Base-by-base conservation (phyloP, 2,113 vertebrate species). In the Taxidea taxus region DNA sequence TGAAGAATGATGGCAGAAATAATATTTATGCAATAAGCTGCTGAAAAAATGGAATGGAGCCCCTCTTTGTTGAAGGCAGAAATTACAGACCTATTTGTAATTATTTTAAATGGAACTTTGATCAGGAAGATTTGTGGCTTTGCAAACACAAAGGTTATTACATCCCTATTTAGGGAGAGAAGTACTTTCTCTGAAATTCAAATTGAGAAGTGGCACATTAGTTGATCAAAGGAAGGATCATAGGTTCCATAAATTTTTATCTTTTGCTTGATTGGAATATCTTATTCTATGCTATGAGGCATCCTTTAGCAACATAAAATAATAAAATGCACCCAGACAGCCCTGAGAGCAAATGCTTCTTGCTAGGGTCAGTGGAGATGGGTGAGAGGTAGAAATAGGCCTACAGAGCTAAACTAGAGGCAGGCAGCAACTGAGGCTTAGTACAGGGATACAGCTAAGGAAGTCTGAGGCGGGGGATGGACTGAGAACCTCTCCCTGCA, bases 11-110 rank as follows among this genome's bases (percentile, higher is more conserved):
- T 80, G 94, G 64, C 94, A 98, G 97, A 97, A 98, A 98, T 97
- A 97, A 97, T 98, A 97, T 97, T 98, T 97, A 98, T 98, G 96
- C 96, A 98, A 97, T 94, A 98, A 97, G 97, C 97, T 42, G 68
- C 86, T 68, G 97, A 97, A 96, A 96, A 83, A 56, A 91, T 96
- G 89, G 14, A 98, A 97, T 97, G 96, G 77, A 83, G 5, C 62
- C 80, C 87, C 97, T 98, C 94, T 95, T 89, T 92, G 90, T 81
- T 94, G 56, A 90, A 97, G 85, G 91, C 84, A 88, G 85, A 97
- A 98, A 98, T 97, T 97, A 97, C 97, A 94, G 93, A 93, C 84
- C 80, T 93, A 91, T 98, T 98, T 97, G 97, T 95, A 96, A 97
- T 97, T 74, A 74, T 90, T 77, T 95, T 91, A 84, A 70, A 68